phyloP scores from a whole-genome alignment of 2,797 vertebrate genomes.

The Muraenolepis orangiensis region DNA sequence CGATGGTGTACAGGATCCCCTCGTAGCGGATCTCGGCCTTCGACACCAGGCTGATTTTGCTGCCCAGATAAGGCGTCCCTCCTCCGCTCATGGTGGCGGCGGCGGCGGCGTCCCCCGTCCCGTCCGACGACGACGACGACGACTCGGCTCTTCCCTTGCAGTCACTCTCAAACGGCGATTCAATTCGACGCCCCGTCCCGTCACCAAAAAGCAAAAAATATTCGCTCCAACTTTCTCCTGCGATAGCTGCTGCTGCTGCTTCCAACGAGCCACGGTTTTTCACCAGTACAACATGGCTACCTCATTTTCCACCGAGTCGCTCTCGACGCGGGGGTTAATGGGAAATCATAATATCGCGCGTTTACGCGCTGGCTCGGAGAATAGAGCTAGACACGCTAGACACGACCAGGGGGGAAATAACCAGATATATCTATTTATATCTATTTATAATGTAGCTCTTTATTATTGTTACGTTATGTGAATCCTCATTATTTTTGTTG shows the following conservation, averaged over 20 bases:
- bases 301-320: constrained; percentile 50
- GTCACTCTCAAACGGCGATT: not conserved
- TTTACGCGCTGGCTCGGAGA: constrained; percentile 3
- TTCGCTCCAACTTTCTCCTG: not conserved
- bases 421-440: too few relatives aligned
- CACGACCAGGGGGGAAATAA: too few relatives aligned
- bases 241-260: not conserved
- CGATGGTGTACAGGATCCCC: constrained; percentile 87
- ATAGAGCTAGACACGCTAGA: constrained; percentile 43
- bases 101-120: too few relatives aligned
- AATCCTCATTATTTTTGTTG: too few relatives aligned
- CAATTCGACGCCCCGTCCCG: not conserved
- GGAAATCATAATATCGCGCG: constrained; percentile 51
- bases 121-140: not conserved
- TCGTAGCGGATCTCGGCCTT: constrained; percentile 91
- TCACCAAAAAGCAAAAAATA: not conserved
- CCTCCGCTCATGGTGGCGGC: constrained; percentile 85
- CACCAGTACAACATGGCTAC: constrained; percentile 67
- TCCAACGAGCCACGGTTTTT: constrained; percentile 10
- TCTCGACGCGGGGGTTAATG: constrained; percentile 53
- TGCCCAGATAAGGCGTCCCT: constrained; percentile 94
- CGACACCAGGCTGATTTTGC: constrained; percentile 89
- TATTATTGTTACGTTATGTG: not conserved
- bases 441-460: not conserved
- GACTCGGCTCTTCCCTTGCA: too few relatives aligned